These are phyloP conservation scores for Momotus momota DNA, from an alignment of 2,797 vertebrate genomes.

Conservation along the genomic window DNA sequence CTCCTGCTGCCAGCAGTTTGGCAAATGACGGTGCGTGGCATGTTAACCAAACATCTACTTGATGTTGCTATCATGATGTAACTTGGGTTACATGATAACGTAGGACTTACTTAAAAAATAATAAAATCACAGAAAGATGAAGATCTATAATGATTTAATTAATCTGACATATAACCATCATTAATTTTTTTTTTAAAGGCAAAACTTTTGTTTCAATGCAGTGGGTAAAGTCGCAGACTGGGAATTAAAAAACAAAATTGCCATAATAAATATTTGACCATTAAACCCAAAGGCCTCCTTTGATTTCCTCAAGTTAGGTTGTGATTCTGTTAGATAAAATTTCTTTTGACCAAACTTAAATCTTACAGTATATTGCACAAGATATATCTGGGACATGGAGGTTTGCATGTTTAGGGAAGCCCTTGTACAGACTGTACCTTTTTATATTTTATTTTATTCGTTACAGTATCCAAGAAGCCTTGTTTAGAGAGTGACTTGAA, in stretches of 20 bases:
- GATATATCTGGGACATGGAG: slow-evolving; percentile 36
- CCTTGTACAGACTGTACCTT: slow-evolving; percentile 58
- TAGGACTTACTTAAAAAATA: neutral
- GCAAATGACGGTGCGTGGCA: slow-evolving; percentile 74
- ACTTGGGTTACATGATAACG: neutral
- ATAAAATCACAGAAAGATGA: neutral
- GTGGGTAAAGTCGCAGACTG: slow-evolving; percentile 42
- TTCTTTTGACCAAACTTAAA: slow-evolving; percentile 49
- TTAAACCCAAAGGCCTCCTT: slow-evolving; percentile 64
- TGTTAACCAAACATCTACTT: slow-evolving; percentile 42
- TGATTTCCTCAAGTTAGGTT: slow-evolving; percentile 51
- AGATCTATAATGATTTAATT: slow-evolving; percentile 24
- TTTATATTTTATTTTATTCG: slow-evolving; percentile 20
- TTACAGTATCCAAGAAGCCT: slow-evolving; percentile 61
- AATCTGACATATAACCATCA: neutral
- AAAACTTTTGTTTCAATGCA: slow-evolving; percentile 51
- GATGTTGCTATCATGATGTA: no score
- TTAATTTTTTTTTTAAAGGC: neutral
- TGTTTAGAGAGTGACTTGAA: slow-evolving; percentile 72
- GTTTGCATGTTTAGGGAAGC: slow-evolving; percentile 46
- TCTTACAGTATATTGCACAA: slow-evolving; percentile 73
- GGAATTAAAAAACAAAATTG: slow-evolving; percentile 27
- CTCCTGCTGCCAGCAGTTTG: slow-evolving; percentile 79
- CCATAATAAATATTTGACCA: slow-evolving; percentile 57
- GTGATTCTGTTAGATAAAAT: slow-evolving; percentile 54